Conservation (phyloP, 2,888 invertebrate genomes). For the Crocallis elinguaria region DNA sequence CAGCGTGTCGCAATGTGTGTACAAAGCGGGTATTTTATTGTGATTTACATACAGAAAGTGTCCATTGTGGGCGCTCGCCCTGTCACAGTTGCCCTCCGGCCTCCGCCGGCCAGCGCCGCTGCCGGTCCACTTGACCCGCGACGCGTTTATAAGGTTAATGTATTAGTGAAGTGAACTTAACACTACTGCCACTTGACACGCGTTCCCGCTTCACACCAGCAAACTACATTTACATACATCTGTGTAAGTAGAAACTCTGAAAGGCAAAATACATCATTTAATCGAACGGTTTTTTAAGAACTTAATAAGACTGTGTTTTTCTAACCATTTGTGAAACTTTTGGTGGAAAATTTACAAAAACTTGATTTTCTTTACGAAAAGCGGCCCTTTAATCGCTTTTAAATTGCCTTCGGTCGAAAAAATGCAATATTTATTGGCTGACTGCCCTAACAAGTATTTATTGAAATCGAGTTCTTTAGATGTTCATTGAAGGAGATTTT, state of each 20-base stretch:
- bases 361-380: background rate
- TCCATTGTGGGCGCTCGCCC: conserved; percentile 72
- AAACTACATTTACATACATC: conserved; percentile 1
- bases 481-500: conserved; percentile 42
- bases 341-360: no score
- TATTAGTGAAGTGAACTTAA: conserved; percentile 45
- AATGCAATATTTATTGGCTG: conserved; percentile 34
- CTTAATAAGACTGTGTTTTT: background rate
- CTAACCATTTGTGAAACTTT: background rate
- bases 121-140: conserved; percentile 60
- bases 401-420: conserved; percentile 11
- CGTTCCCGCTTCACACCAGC: conserved; percentile 15
- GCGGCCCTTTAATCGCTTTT: background rate
- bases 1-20: conserved; percentile 78
- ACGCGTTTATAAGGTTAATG: conserved; percentile 41
- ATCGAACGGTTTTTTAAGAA: background rate
- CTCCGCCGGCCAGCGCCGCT: conserved; percentile 60
- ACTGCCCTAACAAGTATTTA: conserved; percentile 36
- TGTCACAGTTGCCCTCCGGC: conserved; percentile 78
- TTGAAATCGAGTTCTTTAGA: conserved; percentile 37
- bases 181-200: conserved; percentile 16
- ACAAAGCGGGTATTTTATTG: conserved; percentile 82
- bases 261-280: background rate
- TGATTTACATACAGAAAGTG: conserved; percentile 80
- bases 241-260: conserved; percentile 11